Percentiles rank a stretch among this genome's conserved stretches.
Conservation (phyloP, 2,888 invertebrate species). For the Spilarctia lutea region DNA sequence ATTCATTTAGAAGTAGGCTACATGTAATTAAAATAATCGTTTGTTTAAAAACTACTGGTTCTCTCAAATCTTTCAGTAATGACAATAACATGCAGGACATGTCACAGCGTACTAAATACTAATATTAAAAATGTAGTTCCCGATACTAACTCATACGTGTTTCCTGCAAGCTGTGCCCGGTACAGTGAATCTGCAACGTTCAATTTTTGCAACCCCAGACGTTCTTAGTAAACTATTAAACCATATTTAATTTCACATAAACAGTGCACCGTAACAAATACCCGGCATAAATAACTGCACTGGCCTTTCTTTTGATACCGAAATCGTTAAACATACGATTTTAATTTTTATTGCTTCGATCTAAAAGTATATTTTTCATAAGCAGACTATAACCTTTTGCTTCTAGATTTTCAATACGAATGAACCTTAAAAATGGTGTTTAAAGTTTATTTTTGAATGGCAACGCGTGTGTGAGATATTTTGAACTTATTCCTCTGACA, state of each 20-base stretch:
- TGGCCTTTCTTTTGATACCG: conserved; percentile 66
- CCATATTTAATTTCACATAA: conserved; percentile 82
- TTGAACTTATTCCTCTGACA: conserved; percentile 71
- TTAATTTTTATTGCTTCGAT: conserved; percentile 61
- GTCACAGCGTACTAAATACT: not conserved
- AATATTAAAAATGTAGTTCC: not conserved
- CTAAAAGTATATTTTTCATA: conserved; percentile 66
- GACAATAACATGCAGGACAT: not conserved
- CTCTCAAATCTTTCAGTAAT: no score
- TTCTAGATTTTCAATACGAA: conserved; percentile 33
- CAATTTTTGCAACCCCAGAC: conserved; percentile 68
- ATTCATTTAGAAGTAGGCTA: conserved; percentile 24
- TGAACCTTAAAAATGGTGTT: conserved; percentile 35
- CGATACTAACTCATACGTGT: conserved; percentile 20
- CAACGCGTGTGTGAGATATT: conserved; percentile 61
- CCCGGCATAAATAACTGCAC: conserved; percentile 73
- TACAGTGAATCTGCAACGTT: conserved; percentile 56
- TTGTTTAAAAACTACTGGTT: not conserved
- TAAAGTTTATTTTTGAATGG: conserved; percentile 34
- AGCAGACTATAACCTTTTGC: conserved; percentile 42
- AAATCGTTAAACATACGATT: conserved; percentile 60
- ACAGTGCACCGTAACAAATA: conserved; percentile 77
- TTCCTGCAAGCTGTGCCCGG: conserved; percentile 36
- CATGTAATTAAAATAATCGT: not conserved
- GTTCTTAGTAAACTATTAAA: conserved; percentile 81